phyloP scores from a whole-genome alignment of 2,888 invertebrate species.

The Meiosimyza platycephala region DNA sequence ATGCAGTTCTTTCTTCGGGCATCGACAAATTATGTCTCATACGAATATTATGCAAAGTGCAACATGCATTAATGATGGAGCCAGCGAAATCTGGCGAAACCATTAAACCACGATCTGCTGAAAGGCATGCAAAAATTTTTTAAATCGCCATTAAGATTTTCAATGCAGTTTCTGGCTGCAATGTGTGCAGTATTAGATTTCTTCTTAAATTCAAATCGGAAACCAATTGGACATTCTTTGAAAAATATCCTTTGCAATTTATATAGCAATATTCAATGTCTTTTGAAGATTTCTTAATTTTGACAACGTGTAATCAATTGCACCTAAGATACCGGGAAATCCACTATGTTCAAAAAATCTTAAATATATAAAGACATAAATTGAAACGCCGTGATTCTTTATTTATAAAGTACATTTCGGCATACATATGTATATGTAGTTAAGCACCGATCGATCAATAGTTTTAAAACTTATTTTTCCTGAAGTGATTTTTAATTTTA shows the following conservation, averaged over 20 bases:
- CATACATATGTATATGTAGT: no score
- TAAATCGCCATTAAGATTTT: conserved; percentile 3
- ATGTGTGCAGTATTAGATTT: conserved; percentile 13
- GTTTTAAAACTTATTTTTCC: no score
- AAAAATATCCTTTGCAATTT: conserved; percentile 16
- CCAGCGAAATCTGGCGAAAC: neutral
- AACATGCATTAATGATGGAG: no score
- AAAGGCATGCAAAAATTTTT: conserved; percentile 28
- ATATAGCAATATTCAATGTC: conserved; percentile 24
- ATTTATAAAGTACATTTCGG: no score
- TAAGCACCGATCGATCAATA: no score
- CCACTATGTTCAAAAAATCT: no score
- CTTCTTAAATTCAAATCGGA: neutral
- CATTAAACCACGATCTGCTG: conserved; percentile 21
- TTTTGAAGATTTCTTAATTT: conserved; percentile 24
- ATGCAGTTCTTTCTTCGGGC: no score
- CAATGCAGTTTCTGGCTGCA: conserved; percentile 19
- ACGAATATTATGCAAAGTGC: no score
- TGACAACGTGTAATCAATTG: conserved; percentile 12
- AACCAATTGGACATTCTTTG: conserved; percentile 1
- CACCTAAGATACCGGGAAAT: no score
- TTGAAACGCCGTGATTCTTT: no score
- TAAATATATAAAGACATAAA: neutral
- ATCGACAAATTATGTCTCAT: no score
- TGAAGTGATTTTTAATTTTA: no score